Base-by-base conservation (phyloP, 1,140 invertebrate species). In the Calliopsis andreniformis region DNA sequence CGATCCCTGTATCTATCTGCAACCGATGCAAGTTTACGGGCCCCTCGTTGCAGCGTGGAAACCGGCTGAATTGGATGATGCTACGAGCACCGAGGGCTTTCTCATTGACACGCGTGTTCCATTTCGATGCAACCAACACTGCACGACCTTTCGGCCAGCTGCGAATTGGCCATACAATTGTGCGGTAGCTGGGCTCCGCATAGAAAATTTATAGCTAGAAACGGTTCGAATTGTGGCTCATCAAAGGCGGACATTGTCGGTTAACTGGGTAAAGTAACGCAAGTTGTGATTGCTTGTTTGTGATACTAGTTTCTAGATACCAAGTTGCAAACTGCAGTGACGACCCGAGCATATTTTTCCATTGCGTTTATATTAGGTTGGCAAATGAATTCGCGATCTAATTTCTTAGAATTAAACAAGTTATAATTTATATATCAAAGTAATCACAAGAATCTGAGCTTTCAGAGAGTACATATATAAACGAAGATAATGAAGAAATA, bases 71-170 rank as follows among this genome's bases (percentile, higher is more conserved):
- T 56, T 58, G 10, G 45, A 45, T n/a, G 30, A 63, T 61, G 25
- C 23, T 14, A 6, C n/a, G 28, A 51, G 49, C 18, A 28, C 42
- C 1, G 20, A n/a, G 2, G 18, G 18, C 30, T 66, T 70, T n/a
- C 62, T 47, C 67, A 63, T 78, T 61, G 68, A 62, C 61, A 59
- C 53, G 47, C 35, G 51, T 42, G 47, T 78, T 75, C 76, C 49
- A 69, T 78, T 83, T 82, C 43, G 68, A 66, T 59, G 66, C 62
- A 49, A 58, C 56, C 59, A 76, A 55, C 35, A 66, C 64, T 72
- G n/a, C 39, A 20, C 6, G 45, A 68, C 67, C 66, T 59, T 32
- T 76, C 64, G 32, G 62, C 42, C 30, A 32, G 45, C 55, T 61
- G 43, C 55, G 23, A 68, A 75, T 76, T 32, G 71, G 20, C 42